Evolutionary conservation across 2,888 invertebrate genomes (phyloP).

Genomic region (Cactoblastis cactorum): DNA sequence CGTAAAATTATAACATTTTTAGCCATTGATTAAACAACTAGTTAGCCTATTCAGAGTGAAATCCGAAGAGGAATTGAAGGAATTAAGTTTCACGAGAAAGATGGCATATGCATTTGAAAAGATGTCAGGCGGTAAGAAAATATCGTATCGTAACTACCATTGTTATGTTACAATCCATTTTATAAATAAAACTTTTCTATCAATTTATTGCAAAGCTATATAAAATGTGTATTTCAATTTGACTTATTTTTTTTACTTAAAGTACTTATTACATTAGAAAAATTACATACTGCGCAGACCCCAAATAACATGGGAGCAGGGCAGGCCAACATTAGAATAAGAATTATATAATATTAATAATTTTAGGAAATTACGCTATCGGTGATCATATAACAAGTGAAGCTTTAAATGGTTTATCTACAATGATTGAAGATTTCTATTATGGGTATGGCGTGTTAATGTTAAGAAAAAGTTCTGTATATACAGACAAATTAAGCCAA

Average conservation of each 20-base stretch:
- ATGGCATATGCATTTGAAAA: constrained; percentile 83
- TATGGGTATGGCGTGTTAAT: constrained; percentile 82
- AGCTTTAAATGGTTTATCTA: constrained; percentile 73
- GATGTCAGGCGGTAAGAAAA: constrained; percentile 80
- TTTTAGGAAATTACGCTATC: constrained; percentile 82
- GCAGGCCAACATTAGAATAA: too few relatives aligned
- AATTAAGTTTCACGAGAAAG: constrained; percentile 54
- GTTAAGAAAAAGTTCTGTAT: constrained; percentile 81
- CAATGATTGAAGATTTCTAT: constrained; percentile 84
- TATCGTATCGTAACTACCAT: too few relatives aligned
- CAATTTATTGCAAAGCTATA: too few relatives aligned
- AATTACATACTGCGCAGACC: too few relatives aligned
- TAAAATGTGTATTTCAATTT: too few relatives aligned
- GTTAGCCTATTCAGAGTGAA: constrained; percentile 66
- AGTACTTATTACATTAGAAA: too few relatives aligned
- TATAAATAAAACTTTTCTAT: too few relatives aligned
- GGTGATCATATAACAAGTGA: constrained; percentile 81
- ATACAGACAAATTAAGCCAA: constrained; percentile 75
- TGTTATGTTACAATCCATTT: too few relatives aligned
- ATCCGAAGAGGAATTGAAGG: constrained; percentile 52
- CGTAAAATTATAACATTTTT: constrained; percentile 29
- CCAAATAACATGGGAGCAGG: too few relatives aligned
- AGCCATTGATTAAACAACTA: constrained; percentile 66
- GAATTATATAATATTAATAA: too few relatives aligned
- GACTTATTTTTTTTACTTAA: too few relatives aligned